Evolutionary conservation across 2,113 vertebrate species (phyloP).

Genomic region (Tichodroma muraria): DNA sequence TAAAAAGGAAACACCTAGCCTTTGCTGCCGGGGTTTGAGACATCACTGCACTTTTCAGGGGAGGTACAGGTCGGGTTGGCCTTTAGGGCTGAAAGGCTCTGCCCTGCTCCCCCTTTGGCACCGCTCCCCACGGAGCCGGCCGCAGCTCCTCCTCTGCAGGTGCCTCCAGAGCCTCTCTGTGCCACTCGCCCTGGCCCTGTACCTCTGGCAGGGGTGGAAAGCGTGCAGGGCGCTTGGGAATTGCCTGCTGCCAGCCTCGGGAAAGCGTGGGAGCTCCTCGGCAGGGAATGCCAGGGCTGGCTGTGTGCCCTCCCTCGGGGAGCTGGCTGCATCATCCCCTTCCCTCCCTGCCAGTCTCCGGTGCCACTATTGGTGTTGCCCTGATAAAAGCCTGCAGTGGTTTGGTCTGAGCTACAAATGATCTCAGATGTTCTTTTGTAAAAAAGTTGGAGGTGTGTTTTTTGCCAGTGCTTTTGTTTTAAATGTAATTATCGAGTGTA

Average conservation of each 20-base stretch:
- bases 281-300: background rate
- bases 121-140: fast-evolving
- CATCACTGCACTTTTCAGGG: background rate
- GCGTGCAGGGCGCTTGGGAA: fast-evolving
- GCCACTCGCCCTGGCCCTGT: fast-evolving
- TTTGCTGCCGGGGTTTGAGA: background rate
- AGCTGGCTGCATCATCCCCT: fast-evolving
- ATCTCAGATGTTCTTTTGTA: background rate
- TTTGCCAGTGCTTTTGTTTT: background rate
- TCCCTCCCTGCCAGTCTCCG: background rate
- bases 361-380: too few species aligned
- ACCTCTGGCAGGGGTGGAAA: background rate
- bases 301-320: background rate
- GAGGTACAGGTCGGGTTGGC: background rate
- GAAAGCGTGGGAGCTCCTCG: background rate
- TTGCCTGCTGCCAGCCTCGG: background rate
- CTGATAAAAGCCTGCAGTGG: background rate
- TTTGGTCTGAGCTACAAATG: background rate
- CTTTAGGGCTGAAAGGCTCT: background rate
- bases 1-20: background rate
- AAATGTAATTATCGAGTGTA: background rate
- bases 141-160: background rate
- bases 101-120: background rate
- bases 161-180: background rate
- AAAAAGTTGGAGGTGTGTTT: background rate